Percentiles rank a stretch among this genome's conserved stretches.
These are phyloP conservation scores for Globodera ellingtonae DNA, from an alignment of 1,140 invertebrate species.

Conservation along the genomic window DNA sequence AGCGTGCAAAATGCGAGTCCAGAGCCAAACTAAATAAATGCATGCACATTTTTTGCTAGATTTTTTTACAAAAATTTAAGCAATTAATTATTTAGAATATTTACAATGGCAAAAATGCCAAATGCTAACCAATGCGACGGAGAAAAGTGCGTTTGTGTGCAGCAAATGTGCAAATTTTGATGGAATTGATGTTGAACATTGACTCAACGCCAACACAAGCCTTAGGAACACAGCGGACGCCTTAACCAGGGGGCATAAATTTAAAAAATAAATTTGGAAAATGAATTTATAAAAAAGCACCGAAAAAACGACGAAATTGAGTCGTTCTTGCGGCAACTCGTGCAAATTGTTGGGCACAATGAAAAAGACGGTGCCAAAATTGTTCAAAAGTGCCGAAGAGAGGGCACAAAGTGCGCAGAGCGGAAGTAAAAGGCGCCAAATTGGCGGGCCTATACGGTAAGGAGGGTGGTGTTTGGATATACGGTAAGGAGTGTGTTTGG, in stretches of 20 bases:
- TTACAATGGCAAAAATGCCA: neutral
- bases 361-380: neutral
- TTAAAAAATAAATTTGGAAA: neutral
- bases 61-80: neutral
- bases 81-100: neutral
- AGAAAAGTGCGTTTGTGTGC: constrained; percentile 10
- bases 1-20: constrained; percentile 19
- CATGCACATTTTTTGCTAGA: neutral
- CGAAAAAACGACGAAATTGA: neutral
- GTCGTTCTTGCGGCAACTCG: neutral
- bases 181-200: neutral
- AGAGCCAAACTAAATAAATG: constrained; percentile 11
- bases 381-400: neutral
- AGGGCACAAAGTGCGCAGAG: constrained; percentile 5
- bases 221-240: neutral
- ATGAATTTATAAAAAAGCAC: neutral
- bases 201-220: neutral
- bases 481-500: neutral
- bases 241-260: neutral
- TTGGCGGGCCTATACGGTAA: neutral
- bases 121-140: constrained; percentile 15
- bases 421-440: neutral
- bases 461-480: neutral
- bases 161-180: neutral
- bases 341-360: neutral